phyloP scores from a whole-genome alignment of 2,888 invertebrate genomes.

The Saturnia japonica region DNA sequence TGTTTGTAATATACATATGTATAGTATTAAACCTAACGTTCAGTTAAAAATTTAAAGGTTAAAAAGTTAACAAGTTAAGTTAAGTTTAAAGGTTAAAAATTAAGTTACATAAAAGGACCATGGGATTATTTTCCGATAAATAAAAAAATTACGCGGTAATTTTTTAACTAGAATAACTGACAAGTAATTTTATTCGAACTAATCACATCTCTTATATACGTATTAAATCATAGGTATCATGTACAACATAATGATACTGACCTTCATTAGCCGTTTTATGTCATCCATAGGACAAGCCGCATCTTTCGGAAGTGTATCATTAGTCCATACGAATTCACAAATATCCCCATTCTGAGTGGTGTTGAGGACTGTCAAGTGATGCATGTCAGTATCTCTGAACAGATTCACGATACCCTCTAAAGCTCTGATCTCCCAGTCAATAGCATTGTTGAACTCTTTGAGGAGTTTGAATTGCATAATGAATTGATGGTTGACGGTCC shows the following conservation, averaged over 20 bases:
- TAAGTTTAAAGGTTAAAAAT: too few relatives aligned
- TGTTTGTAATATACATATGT: too few relatives aligned
- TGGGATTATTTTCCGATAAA: neutral
- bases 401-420: slow-evolving; percentile 81
- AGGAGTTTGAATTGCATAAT: slow-evolving; percentile 83
- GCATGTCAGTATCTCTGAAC: slow-evolving; percentile 83
- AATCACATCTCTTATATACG: neutral
- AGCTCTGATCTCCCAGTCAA: slow-evolving; percentile 90
- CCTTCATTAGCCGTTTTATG: slow-evolving; percentile 86
- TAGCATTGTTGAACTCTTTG: slow-evolving; percentile 81
- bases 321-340: slow-evolving; percentile 90
- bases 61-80: too few relatives aligned
- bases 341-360: slow-evolving; percentile 83
- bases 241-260: slow-evolving; percentile 47
- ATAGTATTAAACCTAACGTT: too few relatives aligned
- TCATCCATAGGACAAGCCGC: slow-evolving; percentile 88
- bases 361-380: slow-evolving; percentile 86
- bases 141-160: neutral
- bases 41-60: too few relatives aligned
- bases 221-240: neutral
- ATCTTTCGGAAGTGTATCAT: slow-evolving; percentile 90
- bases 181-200: neutral
- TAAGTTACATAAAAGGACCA: too few relatives aligned
- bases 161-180: neutral
- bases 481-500: slow-evolving; percentile 92